Base-by-base conservation (phyloP, 2,888 invertebrate genomes). In the Dryococelus australis region DNA sequence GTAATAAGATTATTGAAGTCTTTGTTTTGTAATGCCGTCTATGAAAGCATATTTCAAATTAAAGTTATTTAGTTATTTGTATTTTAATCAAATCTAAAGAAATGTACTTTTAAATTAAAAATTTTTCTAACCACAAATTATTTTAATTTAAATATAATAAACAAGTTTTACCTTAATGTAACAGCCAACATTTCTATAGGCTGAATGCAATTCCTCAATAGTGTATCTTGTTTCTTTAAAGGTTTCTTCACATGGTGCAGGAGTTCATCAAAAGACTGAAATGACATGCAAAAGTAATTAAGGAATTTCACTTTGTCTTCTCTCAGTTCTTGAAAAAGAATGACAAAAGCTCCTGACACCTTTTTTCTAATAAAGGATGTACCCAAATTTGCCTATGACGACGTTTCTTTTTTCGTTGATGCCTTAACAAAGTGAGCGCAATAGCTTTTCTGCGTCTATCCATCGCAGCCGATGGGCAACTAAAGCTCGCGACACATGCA, bases 151-250 rank as follows among this genome's bases (percentile, higher is more conserved):
- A 47, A 47, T 47, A 47, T 9, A 47, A 47, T 47, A 47, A 47
- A n/a, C n/a, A 47, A 47, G 6, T 79, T 12, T 79, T 79, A 79
- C n/a, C 79, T 79, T 79, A 79, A 79, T 27, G 79, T 79, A 79
- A 79, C 79, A 24, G 79, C 79, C 20, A 79, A 79, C 79, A 79
- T 79, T 24, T 79, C 9, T 26, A 79, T 27, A n/a, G 79, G n/a
- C 27, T 79, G n/a, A 79, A 79, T 79, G 79, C 79, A 79, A 79
- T 79, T 79, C 79, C 27, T 79, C 26, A n/a, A n/a, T 16, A 16
- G n/a, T 79, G 79, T 24, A 79, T 79, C 79, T 79, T 79, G 79
- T 16, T 79, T 79, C 24, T 79, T 8, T 24, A 79, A 27, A n/a
- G n/a, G 79, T 79, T 79, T 79, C 79, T 79, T n/a, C 27, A 79